Evolutionary conservation across 2,113 vertebrate species (phyloP).

Genomic region (Deroptyus accipitrinus): DNA sequence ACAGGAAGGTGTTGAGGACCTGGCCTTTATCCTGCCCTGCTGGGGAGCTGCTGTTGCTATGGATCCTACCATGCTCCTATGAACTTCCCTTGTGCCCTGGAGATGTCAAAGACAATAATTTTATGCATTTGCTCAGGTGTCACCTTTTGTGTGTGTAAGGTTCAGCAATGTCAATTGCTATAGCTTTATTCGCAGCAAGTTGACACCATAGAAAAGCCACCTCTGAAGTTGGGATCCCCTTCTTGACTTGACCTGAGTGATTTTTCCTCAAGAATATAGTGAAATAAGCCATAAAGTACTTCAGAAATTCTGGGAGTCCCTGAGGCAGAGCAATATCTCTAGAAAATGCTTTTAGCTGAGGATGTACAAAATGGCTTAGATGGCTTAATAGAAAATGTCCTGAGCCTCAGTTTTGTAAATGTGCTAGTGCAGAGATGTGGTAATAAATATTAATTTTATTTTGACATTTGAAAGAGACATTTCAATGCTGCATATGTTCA

Average conservation of each 20-base stretch:
- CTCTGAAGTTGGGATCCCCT: not conserved
- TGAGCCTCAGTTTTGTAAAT: constrained; percentile 19
- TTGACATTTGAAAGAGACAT: constrained; percentile 77
- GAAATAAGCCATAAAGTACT: not conserved
- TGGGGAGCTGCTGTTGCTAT: not conserved
- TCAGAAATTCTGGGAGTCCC: constrained; percentile 5
- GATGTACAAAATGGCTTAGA: constrained; percentile 8
- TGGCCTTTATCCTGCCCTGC: not conserved
- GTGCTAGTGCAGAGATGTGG: constrained; percentile 69
- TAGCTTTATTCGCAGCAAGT: not conserved
- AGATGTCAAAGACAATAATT: not conserved
- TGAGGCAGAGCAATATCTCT: constrained; percentile 25
- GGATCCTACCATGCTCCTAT: accelerated
- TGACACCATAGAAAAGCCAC: not conserved
- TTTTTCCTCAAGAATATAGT: constrained; percentile 4
- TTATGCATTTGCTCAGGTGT: not conserved
- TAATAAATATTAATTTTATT: constrained; percentile 80
- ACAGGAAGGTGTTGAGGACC: accelerated
- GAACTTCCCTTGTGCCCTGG: not conserved
- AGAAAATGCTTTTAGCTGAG: constrained; percentile 45
- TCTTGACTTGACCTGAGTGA: not conserved
- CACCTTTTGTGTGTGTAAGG: not conserved
- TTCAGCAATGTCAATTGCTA: not conserved
- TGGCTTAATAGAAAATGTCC: constrained; percentile 22
- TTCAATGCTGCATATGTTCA: constrained; percentile 67